Evolutionary conservation across 2,797 vertebrate genomes (phyloP), one percentile per base, ranked within the genome.

Genomic region (Nyctalus aviator): DNA sequence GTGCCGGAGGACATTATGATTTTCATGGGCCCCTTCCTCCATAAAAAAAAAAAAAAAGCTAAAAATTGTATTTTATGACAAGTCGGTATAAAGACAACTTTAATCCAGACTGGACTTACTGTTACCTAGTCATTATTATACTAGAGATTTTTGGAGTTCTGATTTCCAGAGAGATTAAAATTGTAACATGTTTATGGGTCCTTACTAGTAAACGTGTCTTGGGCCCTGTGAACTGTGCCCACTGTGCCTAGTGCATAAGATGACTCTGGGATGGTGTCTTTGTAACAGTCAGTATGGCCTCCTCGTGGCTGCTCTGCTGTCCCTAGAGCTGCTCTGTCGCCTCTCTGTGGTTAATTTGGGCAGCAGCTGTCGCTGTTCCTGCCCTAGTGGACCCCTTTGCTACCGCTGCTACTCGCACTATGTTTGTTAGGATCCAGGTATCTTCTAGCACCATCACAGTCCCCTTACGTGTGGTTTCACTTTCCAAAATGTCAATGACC

Each of bases 121-220:
- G 41, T 73, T 76, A 55, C 1, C 68, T 20, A 79, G 75, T 71
- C 35, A 37, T 57, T 46, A 82, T 50, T 85, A 69, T 35, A 32
- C 48, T n/a, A 55, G 27, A 78, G 9, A 46, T 82, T 92, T 72
- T 8, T 9, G 13, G 32, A 41, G 21, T 46, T 75, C 53, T 72
- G 41, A 72, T 88, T 94, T 95, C 88, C 82, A 90, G 53, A 75
- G n/a, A 64, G 6, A 92, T 55, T 53, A 72, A 13, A 21, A 41
- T 55, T 14, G 41, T 75, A 89, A 83, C n/a, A 57, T 6, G 90
- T 83, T 78, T n/a, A 25, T 2, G n/a, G 27, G 30, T 5, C 17
- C 57, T 88, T 53, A 53, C 53, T 21, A 53, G 53, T 53, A 27
- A 50, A 35, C 30, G 25, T 27, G 30, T 6, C 78, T n/a, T 37